Conservation (phyloP, 1,140 invertebrate genomes). For the Leptinotarsa texana region DNA sequence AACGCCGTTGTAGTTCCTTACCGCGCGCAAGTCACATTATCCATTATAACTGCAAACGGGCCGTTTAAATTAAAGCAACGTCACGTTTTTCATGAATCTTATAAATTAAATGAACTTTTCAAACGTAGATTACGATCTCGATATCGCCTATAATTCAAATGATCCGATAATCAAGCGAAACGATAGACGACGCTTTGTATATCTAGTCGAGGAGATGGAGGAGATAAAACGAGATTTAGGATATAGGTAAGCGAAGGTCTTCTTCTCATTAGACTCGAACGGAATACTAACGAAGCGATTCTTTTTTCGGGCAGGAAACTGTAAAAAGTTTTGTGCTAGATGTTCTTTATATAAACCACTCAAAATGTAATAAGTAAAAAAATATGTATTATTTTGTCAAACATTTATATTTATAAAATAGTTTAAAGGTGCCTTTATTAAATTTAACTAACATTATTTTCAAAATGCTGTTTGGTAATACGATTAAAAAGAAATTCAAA, state of each 20-base stretch:
- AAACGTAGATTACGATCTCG: slow-evolving; percentile 20
- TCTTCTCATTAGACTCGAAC: slow-evolving; percentile 5
- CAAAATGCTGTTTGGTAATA: too few relatives aligned
- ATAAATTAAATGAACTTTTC: slow-evolving; percentile 22
- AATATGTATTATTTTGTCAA: too few relatives aligned
- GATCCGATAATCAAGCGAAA: slow-evolving; percentile 15
- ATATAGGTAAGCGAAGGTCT: not conserved
- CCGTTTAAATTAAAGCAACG: slow-evolving; percentile 25
- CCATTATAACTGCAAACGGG: slow-evolving; percentile 6
- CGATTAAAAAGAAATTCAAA: too few relatives aligned
- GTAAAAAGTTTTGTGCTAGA: too few relatives aligned
- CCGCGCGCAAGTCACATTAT: not conserved
- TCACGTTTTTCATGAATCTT: slow-evolving; percentile 28
- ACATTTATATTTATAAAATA: too few relatives aligned
- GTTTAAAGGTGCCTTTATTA: too few relatives aligned
- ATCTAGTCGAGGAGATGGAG: not conserved
- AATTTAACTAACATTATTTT: too few relatives aligned
- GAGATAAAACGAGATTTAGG: slow-evolving; percentile 20
- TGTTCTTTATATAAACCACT: too few relatives aligned
- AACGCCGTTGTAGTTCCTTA: not conserved
- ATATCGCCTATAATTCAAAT: slow-evolving; percentile 22
- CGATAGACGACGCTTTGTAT: slow-evolving; percentile 9
- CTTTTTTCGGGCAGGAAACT: not conserved
- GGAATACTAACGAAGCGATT: not conserved
- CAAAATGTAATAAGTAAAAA: too few relatives aligned